phyloP scores from a whole-genome alignment of 2,888 invertebrate genomes.

The Spilosoma lubricipeda region DNA sequence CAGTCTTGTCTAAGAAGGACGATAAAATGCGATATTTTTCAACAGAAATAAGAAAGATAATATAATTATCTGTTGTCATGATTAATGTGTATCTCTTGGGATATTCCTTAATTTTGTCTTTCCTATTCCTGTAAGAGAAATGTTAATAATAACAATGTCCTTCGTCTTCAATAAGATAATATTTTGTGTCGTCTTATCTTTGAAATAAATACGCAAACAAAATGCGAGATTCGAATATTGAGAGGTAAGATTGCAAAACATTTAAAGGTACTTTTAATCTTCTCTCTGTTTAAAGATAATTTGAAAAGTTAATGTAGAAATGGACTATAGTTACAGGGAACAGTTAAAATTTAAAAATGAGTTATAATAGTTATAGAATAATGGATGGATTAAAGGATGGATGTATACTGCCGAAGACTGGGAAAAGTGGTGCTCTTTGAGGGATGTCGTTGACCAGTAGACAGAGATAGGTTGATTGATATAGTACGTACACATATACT shows the following conservation, averaged over 20 bases:
- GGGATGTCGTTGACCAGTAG: no score
- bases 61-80: slow-evolving; percentile 10
- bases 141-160: slow-evolving; percentile 17
- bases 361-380: no score
- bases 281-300: neutral
- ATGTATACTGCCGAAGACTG: no score
- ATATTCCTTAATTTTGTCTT: slow-evolving; percentile 9
- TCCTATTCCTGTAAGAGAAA: neutral
- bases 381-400: no score
- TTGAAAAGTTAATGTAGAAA: neutral
- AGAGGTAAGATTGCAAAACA: neutral
- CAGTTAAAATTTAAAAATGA: no score
- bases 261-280: neutral
- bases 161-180: slow-evolving; percentile 3
- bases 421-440: no score
- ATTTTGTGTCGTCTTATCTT: neutral
- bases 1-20: neutral
- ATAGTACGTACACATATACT: no score
- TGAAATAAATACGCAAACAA: neutral
- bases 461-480: no score
- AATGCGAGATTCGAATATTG: neutral
- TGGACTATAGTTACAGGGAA: neutral
- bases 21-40: neutral
- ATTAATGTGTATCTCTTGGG: slow-evolving; percentile 5
- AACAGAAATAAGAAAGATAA: slow-evolving; percentile 8